Percentiles rank a stretch among this genome's conserved stretches.
Evolutionary conservation across 2,797 vertebrate genomes (phyloP).

Genomic region (Chanos chanos): DNA sequence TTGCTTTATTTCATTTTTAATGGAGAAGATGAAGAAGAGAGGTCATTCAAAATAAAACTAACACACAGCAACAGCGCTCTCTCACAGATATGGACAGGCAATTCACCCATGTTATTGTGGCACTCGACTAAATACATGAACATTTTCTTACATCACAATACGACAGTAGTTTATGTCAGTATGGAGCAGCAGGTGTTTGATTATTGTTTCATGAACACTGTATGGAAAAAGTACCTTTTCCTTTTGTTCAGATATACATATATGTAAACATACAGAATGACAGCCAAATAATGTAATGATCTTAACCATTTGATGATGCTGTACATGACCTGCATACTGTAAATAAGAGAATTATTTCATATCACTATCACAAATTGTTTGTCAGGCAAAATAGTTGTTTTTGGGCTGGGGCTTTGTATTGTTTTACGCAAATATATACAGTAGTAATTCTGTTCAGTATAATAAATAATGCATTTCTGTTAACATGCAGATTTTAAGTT

Average conservation of each 20-base stretch:
- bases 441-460: too few relatives aligned
- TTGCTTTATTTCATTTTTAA: slow-evolving; percentile 15
- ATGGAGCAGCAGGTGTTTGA: too few relatives aligned
- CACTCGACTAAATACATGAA: too few relatives aligned
- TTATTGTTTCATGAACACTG: too few relatives aligned
- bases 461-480: too few relatives aligned
- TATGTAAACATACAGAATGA: slow-evolving; percentile 2
- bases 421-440: too few relatives aligned
- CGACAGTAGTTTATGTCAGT: too few relatives aligned
- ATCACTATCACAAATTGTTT: not conserved
- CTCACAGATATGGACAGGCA: slow-evolving; percentile 1
- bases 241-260: slow-evolving; percentile 18
- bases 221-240: too few relatives aligned
- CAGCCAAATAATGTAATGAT: not conserved
- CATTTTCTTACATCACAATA: too few relatives aligned
- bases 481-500: too few relatives aligned
- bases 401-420: too few relatives aligned
- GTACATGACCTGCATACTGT: slow-evolving; percentile 24
- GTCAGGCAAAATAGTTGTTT: not conserved
- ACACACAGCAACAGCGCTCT: slow-evolving; percentile 19
- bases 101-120: too few relatives aligned
- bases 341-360: slow-evolving; percentile 11
- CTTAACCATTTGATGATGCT: not conserved
- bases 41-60: slow-evolving; percentile 25
- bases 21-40: slow-evolving; percentile 19